Conservation (phyloP, 2,113 vertebrate species). For the Alces alces region DNA sequence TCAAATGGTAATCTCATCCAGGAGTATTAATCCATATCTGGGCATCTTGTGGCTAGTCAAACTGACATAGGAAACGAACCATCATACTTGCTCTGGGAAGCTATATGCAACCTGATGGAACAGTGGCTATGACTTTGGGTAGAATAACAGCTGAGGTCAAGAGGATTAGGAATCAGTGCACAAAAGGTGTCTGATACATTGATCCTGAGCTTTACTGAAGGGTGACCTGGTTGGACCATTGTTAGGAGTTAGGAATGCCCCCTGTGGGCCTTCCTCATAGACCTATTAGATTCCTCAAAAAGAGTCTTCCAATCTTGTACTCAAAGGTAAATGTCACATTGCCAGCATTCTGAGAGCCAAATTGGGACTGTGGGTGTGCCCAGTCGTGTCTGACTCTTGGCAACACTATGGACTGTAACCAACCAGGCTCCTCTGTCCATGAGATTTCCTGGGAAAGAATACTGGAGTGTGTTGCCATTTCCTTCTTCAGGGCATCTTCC, state of each 20-base stretch:
- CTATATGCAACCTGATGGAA: background rate
- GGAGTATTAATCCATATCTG: background rate
- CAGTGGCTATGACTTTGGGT: background rate
- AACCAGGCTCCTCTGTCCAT: background rate
- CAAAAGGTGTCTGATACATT: background rate
- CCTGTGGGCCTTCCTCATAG: background rate
- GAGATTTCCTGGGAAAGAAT: background rate
- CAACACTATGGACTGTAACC: background rate
- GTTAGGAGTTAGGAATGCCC: background rate
- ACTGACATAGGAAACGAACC: background rate
- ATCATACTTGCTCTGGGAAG: background rate
- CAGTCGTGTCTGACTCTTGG: background rate
- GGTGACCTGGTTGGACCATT: background rate
- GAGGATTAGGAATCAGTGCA: background rate
- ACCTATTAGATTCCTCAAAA: background rate
- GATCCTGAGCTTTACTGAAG: background rate
- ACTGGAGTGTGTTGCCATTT: background rate
- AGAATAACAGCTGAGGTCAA: background rate
- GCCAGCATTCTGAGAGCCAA: background rate
- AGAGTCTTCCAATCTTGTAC: background rate
- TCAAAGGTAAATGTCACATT: background rate
- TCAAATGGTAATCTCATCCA: background rate
- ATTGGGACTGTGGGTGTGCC: background rate
- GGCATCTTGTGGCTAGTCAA: background rate
- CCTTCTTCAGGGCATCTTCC: background rate